A percentile compares a stretch with the other conserved stretches of the same genome.
Evolutionary conservation across 2,888 invertebrate genomes (phyloP).

Genomic region (Metopia argyrocephala): DNA sequence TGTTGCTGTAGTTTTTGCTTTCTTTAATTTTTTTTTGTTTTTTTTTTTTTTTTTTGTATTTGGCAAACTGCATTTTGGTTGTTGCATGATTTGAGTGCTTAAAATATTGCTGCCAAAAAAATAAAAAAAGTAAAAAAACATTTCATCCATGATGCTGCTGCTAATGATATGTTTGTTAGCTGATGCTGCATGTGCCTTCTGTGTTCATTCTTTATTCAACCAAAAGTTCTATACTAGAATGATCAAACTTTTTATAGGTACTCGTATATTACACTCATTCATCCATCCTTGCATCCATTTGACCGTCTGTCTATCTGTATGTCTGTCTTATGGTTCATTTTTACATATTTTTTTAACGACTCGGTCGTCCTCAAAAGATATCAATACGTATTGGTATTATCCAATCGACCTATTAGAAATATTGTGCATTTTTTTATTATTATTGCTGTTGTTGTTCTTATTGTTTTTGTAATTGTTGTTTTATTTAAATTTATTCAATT

Average conservation of each 20-base stretch:
- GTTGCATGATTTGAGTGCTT: too few relatives aligned
- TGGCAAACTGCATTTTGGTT: too few relatives aligned
- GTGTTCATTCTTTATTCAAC: constrained; percentile 5
- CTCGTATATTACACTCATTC: not conserved
- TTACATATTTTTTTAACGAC: too few relatives aligned
- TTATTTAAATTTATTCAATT: constrained; percentile 62
- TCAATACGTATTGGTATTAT: not conserved
- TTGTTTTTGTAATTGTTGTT: constrained; percentile 27
- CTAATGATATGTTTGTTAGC: not conserved
- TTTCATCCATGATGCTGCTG: constrained; percentile 28
- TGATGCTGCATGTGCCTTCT: constrained; percentile 31
- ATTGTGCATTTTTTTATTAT: not conserved
- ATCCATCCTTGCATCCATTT: not conserved
- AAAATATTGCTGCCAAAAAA: too few relatives aligned
- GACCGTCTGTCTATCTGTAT: not conserved
- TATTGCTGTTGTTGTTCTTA: not conserved
- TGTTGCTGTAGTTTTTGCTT: not conserved
- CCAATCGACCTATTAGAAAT: constrained; percentile 40
- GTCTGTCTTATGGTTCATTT: not conserved
- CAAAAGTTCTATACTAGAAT: not conserved
- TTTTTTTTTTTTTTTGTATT: too few relatives aligned
- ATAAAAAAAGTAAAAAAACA: too few relatives aligned
- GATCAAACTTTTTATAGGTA: not conserved
- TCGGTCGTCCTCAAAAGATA: not conserved
- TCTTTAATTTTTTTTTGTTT: constrained; percentile 34